Evolutionary conservation across 2,888 invertebrate genomes (phyloP).

Genomic region (Holacanthella duospinosa): DNA sequence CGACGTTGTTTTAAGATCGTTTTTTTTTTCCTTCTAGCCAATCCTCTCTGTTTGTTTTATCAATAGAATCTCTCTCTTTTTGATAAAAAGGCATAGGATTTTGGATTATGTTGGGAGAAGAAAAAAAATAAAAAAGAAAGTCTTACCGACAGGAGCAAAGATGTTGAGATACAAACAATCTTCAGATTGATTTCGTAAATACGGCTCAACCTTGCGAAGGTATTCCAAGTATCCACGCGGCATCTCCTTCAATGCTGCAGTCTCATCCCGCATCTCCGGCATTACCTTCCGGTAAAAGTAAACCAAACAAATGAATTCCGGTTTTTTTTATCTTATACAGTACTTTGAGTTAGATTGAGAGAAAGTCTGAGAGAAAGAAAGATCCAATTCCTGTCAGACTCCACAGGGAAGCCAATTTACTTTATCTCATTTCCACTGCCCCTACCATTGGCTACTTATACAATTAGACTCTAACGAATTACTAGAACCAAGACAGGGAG

Average conservation of each 20-base stretch:
- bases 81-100: no score
- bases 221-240: slow-evolving; percentile 84
- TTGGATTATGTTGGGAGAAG: no score
- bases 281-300: slow-evolving; percentile 41
- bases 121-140: not conserved
- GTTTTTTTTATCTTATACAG: not conserved
- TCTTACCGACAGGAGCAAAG: slow-evolving; percentile 59
- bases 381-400: not conserved
- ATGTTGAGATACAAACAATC: slow-evolving; percentile 95
- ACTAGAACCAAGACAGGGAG: not conserved
- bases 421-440: not conserved
- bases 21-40: no score
- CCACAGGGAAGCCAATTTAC: not conserved
- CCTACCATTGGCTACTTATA: not conserved
- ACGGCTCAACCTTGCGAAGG: slow-evolving; percentile 69
- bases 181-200: slow-evolving; percentile 84
- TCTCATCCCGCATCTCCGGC: slow-evolving; percentile 63
- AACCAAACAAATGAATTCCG: not conserved
- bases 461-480: not conserved
- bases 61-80: no score
- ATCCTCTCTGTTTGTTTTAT: no score
- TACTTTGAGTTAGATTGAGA: not conserved
- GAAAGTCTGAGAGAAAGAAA: not conserved
- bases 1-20: no score
- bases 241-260: slow-evolving; percentile 72